Evolutionary conservation across 2,797 vertebrate genomes (phyloP).

Genomic region (Neosalanx taihuensis): DNA sequence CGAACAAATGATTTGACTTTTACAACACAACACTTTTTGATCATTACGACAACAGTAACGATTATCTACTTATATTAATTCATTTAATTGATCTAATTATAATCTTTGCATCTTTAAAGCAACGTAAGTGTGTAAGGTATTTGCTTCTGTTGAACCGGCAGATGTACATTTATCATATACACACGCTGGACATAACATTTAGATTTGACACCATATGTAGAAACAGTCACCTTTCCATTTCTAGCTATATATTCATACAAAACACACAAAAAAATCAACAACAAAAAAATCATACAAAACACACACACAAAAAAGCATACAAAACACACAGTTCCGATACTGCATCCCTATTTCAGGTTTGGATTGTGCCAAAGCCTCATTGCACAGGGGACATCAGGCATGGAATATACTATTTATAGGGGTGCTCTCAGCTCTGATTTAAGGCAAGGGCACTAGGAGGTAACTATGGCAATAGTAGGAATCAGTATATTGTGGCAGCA

Average conservation of each 20-base stretch:
- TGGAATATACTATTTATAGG: not conserved
- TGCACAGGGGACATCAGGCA: not conserved
- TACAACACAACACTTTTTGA: not conserved
- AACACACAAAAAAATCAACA: not conserved
- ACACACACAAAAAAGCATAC: not conserved
- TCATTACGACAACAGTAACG: not conserved
- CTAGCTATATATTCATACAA: not conserved
- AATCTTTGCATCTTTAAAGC: too few species aligned
- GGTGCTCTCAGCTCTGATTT: not conserved
- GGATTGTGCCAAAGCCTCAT: not conserved
- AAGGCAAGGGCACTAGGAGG: not conserved
- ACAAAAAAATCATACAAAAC: not conserved
- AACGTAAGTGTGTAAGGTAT: too few species aligned
- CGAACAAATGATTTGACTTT: not conserved
- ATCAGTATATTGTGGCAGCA: not conserved
- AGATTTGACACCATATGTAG: not conserved
- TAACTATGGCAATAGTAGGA: not conserved
- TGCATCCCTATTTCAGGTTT: not conserved
- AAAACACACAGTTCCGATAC: not conserved
- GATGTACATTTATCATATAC: not conserved
- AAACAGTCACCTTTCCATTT: not conserved
- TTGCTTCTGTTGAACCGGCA: too few species aligned
- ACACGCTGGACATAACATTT: not conserved
- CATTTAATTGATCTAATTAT: too few species aligned
- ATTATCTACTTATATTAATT: too few species aligned